phyloP scores from a whole-genome alignment of 1,140 invertebrate species.

The Pseudomyrmex pallidus region DNA sequence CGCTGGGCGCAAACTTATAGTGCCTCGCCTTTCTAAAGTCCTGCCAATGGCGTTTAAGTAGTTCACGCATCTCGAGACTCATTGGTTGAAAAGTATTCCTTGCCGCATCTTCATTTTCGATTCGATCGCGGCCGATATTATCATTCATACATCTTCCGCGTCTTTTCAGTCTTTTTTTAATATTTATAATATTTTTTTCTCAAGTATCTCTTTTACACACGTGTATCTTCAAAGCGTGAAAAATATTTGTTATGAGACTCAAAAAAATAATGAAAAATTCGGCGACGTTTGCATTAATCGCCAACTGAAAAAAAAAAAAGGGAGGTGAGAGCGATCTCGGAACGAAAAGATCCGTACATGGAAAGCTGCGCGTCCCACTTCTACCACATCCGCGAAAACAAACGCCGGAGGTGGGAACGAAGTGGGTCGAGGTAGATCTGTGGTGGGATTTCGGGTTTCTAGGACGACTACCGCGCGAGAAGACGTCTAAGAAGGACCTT shows the following conservation, averaged over 20 bases:
- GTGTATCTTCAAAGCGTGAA: neutral
- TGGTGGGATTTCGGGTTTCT: conserved; percentile 75
- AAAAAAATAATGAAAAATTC: conserved; percentile 40
- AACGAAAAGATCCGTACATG: conserved; percentile 27
- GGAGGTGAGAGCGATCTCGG: neutral
- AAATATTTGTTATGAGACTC: neutral
- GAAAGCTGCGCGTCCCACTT: conserved; percentile 72
- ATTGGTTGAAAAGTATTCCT: conserved; percentile 78
- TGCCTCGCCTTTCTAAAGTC: conserved; percentile 68
- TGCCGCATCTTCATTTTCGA: conserved; percentile 48
- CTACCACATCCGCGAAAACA: conserved; percentile 66
- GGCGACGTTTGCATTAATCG: neutral
- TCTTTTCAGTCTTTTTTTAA: conserved; percentile 5
- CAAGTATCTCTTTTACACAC: conserved; percentile 18
- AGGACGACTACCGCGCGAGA: conserved; percentile 63
- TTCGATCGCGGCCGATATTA: conserved; percentile 42
- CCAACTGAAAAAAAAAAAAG: neutral
- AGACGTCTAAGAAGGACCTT: conserved; percentile 72
- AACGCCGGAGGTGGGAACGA: conserved; percentile 54
- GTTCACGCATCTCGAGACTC: conserved; percentile 56
- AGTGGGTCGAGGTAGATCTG: conserved; percentile 54
- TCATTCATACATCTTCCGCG: conserved; percentile 7
- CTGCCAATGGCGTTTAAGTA: conserved; percentile 77
- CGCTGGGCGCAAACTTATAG: conserved; percentile 76
- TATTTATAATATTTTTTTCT: conserved; percentile 28